Evolutionary conservation across 2,113 vertebrate species (phyloP), one percentile per base, ranked within the genome.

Genomic region (Corvus hawaiiensis): DNA sequence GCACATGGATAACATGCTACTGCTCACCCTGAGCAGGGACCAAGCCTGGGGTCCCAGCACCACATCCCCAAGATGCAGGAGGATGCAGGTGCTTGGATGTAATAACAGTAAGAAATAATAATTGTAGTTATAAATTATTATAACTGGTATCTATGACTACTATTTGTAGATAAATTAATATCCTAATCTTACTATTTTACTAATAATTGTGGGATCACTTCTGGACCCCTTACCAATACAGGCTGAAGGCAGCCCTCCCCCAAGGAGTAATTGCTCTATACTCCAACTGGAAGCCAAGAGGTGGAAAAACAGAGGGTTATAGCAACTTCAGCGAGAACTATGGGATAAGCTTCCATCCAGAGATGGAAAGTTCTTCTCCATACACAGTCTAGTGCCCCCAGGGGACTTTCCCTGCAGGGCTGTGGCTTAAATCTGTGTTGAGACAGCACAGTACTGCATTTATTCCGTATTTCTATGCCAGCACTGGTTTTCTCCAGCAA

Each of bases 1-100:
- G 21, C 5, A 49, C 3, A 1, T 5, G 52, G 39, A 22, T 39
- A 37, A 51, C 2, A 14, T 4, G 3, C 3, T 76, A 2, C 49
- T 61, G 66, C 62, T 89, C 44, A 11, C 11, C 22, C 43, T 23
- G 49, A 37, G 67, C 26, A 61, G 32, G 76, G 2, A 44, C 10
- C 8, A 28, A 82, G 46, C 23, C 67, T 35, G 24, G 9, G 17
- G 33, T 35, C 15, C 63, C 89, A 56, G 35, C 27, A 33, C 21
- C 15, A 6, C 7, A 2, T 8, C 64, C 35, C 19, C 43, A 56
- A 8, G 6, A 35, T 58, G 32, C 22, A 44, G 55, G 32, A 84
- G 24, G n/a, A 30, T 46, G 43, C 13, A 52, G 0, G 3, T 16
- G 16, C 35, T 79, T 67, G 30, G 28, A 43, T 52, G 21, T 17